A percentile compares a stretch with the other conserved stretches of the same genome.
Conservation (phyloP, 1,140 invertebrate genomes). For the Andricus grossulariae region DNA sequence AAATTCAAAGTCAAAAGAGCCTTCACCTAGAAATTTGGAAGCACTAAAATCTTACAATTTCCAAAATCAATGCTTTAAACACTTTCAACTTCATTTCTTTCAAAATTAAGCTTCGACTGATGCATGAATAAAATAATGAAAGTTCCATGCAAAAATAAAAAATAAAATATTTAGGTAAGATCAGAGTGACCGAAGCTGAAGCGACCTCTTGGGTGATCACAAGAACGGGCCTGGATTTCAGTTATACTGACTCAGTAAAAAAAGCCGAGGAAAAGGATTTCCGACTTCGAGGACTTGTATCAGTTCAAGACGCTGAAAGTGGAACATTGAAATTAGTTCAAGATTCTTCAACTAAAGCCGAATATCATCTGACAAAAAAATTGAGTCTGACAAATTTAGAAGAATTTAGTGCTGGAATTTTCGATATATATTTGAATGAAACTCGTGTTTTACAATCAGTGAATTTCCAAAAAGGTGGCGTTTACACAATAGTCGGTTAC, state of each 20-base stretch:
- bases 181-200: slow-evolving; percentile 4
- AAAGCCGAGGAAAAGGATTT: background rate
- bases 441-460: slow-evolving; percentile 57
- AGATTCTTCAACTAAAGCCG: background rate
- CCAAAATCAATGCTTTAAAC: slow-evolving; percentile 14
- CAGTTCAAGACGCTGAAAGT: background rate
- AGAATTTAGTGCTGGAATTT: slow-evolving; percentile 68
- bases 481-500: slow-evolving; percentile 77
- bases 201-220: slow-evolving; percentile 57
- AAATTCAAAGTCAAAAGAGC: too few species aligned
- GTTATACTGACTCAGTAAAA: background rate
- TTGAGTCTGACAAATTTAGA: slow-evolving; percentile 60
- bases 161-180: slow-evolving; percentile 33
- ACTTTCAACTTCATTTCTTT: background rate
- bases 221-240: background rate
- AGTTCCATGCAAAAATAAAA: background rate
- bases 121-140: too few species aligned
- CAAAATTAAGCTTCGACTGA: too few species aligned
- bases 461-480: slow-evolving; percentile 75
- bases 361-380: background rate
- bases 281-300: background rate
- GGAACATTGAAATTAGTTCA: background rate
- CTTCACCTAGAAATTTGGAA: background rate
- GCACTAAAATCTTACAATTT: background rate
- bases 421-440: slow-evolving; percentile 67